Evolutionary conservation across 2,113 vertebrate species (phyloP).

Genomic region (Pollachius pollachius): DNA sequence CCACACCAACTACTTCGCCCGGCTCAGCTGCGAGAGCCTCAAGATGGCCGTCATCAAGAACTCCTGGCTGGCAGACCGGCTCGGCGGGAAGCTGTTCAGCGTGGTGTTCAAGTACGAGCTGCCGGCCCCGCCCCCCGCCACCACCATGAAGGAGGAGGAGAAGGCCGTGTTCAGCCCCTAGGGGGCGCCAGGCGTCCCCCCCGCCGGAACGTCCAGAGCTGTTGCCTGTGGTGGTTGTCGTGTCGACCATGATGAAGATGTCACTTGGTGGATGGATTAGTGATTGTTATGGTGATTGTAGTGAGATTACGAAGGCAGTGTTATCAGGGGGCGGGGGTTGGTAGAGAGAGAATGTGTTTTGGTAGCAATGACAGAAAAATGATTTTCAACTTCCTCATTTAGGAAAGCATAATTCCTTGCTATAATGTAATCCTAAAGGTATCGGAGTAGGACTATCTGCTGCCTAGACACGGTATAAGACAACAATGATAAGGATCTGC

Average conservation of each 20-base stretch:
- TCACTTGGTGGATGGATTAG: background rate
- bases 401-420: too few relatives aligned
- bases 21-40: slow-evolving; percentile 89
- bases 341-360: too few relatives aligned
- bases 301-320: background rate
- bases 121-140: slow-evolving; percentile 51
- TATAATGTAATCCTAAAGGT: too few relatives aligned
- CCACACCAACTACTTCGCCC: slow-evolving; percentile 94
- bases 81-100: slow-evolving; percentile 94
- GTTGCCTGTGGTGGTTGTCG: background rate
- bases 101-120: slow-evolving; percentile 98
- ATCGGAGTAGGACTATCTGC: too few relatives aligned
- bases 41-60: slow-evolving; percentile 98
- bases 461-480: too few relatives aligned
- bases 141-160: background rate
- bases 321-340: slow-evolving; percentile 29
- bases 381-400: too few relatives aligned
- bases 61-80: slow-evolving; percentile 93
- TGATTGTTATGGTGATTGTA: slow-evolving; percentile 30
- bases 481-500: too few relatives aligned
- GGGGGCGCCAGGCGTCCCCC: background rate
- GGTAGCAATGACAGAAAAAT: too few relatives aligned
- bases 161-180: background rate
- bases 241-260: slow-evolving; percentile 12
- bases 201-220: too few relatives aligned